These are phyloP conservation scores for Catostomus latipinnis DNA, from an alignment of 2,797 vertebrate species.

Conservation along the genomic window DNA sequence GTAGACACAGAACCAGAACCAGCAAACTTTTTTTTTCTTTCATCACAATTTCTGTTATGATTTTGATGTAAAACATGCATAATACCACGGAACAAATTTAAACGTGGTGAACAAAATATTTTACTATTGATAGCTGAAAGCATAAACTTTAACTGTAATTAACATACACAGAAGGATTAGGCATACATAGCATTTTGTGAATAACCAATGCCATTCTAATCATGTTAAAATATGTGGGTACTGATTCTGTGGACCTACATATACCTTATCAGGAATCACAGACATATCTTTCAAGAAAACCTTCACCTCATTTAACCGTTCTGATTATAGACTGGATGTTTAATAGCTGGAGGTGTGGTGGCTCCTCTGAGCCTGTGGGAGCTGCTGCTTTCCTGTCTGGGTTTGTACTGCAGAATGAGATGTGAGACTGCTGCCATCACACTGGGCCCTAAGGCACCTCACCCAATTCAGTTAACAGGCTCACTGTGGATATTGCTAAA, in stretches of 20 bases:
- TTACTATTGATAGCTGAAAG: too few relatives aligned
- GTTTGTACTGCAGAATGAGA: slow-evolving; percentile 16
- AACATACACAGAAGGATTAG: too few relatives aligned
- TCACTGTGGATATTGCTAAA: slow-evolving; percentile 74
- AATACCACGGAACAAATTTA: too few relatives aligned
- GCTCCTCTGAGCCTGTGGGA: not conserved
- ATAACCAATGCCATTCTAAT: too few relatives aligned
- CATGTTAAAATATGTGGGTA: too few relatives aligned
- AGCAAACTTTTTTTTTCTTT: too few relatives aligned
- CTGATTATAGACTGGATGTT: too few relatives aligned
- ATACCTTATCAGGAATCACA: not conserved
- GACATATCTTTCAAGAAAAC: not conserved
- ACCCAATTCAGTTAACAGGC: slow-evolving; percentile 68
- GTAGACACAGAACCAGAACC: not conserved
- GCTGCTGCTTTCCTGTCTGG: slow-evolving; percentile 11
- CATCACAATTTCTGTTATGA: too few relatives aligned
- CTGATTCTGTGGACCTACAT: not conserved
- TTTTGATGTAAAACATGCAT: too few relatives aligned
- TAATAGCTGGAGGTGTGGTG: not conserved
- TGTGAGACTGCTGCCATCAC: slow-evolving; percentile 21
- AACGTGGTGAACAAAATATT: too few relatives aligned
- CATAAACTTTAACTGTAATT: too few relatives aligned
- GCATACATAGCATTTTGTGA: too few relatives aligned
- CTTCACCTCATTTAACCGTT: not conserved
- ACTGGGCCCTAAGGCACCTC: slow-evolving; percentile 62